Base-by-base conservation (phyloP, 2,888 invertebrate genomes). In the Clivina fossor region DNA sequence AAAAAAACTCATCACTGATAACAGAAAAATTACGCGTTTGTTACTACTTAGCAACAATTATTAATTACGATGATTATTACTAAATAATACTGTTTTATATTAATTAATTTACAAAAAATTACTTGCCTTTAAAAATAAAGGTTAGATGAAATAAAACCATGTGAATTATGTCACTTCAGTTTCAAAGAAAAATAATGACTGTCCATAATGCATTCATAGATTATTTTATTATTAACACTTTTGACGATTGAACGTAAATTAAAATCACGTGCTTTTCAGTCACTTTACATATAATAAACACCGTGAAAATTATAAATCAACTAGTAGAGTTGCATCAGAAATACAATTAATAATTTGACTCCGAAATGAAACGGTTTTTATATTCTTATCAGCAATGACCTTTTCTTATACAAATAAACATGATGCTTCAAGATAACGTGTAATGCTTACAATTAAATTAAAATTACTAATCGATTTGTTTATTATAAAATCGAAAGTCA, bases 331-430 rank as follows among this genome's bases (percentile, higher is more conserved):
- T 47, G 47, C 47, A 47, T 47, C 47, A 47, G 47, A 33, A 47
- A 33, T 18, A 22, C 15, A 15, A 22, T 41, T 20, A 18, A 32
- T 18, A 22, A 15, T n/a, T 33, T 33, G 35, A 15, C 30, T 19
- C 28, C 22, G 1, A 30, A 33, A 8, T 47, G 35, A 47, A 35
- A 32, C 22, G 15, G 15, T 15, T 32, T 47, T 33, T 47, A 33
- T 47, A 47, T 47, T 33, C 19, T 47, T 47, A 47, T 47, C 47
- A 47, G 33, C n/a, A n/a, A n/a, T 47, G 47, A 47, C 47, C 47
- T 47, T 33, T 44, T 28, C n/a, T 13, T 47, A 47, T 33, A 47
- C 47, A 47, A 47, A 47, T 33, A 47, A 47, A 47, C 33, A 47
- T 33, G 13, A 47, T 47, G 22, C 13, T 11, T 7, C 32, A 22